These are phyloP conservation scores for Phocides pigmalion DNA, from an alignment of 1,140 invertebrate species.

Conservation along the genomic window DNA sequence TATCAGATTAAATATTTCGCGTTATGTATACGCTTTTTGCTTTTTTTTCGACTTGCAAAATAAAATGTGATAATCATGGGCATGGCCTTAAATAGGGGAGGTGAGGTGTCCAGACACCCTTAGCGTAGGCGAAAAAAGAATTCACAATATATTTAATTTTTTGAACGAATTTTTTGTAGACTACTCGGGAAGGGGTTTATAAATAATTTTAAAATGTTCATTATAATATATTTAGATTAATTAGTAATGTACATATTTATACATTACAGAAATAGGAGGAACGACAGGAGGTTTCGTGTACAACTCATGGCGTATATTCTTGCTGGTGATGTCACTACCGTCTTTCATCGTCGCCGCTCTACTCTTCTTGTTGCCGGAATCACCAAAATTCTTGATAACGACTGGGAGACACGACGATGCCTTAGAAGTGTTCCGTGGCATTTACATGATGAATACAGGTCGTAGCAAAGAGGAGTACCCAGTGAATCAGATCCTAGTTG, in stretches of 20 bases:
- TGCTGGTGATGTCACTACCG: constrained; percentile 93
- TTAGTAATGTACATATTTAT: background rate
- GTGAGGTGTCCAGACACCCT: too few species aligned
- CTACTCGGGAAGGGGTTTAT: too few species aligned
- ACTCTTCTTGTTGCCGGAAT: constrained; percentile 94
- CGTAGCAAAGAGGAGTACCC: constrained; percentile 89
- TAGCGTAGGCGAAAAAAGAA: too few species aligned
- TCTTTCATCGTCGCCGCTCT: constrained; percentile 93
- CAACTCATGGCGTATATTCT: constrained; percentile 96
- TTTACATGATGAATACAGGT: constrained; percentile 92
- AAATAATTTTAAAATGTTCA: too few species aligned
- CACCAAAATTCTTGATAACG: constrained; percentile 94
- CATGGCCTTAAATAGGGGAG: too few species aligned
- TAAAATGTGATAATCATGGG: too few species aligned
- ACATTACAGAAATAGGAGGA: constrained; percentile 87
- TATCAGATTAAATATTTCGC: too few species aligned
- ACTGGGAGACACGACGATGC: constrained; percentile 91
- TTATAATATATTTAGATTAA: too few species aligned
- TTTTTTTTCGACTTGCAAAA: too few species aligned
- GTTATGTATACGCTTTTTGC: too few species aligned
- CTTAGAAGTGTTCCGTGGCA: constrained; percentile 90
- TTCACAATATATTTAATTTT: too few species aligned
- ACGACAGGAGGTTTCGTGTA: constrained; percentile 88
- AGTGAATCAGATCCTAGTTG: constrained; percentile 90
- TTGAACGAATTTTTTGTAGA: too few species aligned